Conservation (phyloP, 2,113 vertebrate genomes). For the Mesitornis unicolor region DNA sequence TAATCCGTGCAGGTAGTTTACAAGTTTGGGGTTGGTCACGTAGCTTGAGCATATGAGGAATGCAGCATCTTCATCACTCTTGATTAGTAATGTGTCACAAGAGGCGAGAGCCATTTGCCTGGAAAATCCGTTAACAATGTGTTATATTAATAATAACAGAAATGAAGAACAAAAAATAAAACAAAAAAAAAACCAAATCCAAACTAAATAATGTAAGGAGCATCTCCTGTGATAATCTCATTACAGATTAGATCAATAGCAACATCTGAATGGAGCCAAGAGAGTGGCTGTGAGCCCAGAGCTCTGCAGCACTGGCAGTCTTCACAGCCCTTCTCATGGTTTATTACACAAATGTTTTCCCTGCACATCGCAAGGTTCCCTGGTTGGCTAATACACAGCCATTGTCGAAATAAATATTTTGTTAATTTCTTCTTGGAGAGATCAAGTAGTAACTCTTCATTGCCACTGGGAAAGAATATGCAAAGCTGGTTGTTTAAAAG, state of each 20-base stretch:
- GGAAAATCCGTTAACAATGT: neutral
- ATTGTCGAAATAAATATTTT: neutral
- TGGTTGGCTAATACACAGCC: neutral
- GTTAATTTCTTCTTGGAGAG: neutral
- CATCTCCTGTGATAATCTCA: slow-evolving; percentile 8
- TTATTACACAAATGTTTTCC: slow-evolving; percentile 4
- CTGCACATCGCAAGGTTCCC: neutral
- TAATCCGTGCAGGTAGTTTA: neutral
- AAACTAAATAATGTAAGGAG: slow-evolving; percentile 23
- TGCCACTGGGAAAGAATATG: neutral
- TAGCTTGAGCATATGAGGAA: neutral
- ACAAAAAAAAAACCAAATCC: neutral
- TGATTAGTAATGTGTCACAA: neutral
- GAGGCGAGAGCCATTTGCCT: neutral
- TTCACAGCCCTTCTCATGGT: neutral
- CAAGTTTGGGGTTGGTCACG: neutral
- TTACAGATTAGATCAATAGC: slow-evolving; percentile 6
- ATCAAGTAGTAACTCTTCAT: neutral
- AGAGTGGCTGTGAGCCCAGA: slow-evolving; percentile 45
- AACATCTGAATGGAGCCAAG: neutral
- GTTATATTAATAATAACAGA: neutral
- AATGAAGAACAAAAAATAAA: neutral
- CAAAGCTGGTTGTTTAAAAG: neutral
- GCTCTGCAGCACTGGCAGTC: neutral
- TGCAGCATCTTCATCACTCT: neutral